Conservation (phyloP, 1,140 invertebrate genomes). For the Calycopis cecrops region DNA sequence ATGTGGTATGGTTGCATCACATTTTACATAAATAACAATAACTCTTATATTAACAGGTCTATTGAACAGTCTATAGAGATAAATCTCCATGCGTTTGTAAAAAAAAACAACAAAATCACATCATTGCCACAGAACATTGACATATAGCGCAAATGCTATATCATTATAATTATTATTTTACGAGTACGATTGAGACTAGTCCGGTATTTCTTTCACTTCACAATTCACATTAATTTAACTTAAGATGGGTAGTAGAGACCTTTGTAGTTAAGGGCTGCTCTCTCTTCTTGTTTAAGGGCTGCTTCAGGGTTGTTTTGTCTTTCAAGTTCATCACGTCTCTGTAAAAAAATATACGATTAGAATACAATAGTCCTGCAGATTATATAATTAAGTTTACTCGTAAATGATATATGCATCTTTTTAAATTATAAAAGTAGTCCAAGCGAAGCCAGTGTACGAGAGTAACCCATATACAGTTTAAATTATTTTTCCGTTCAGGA, state of each 20-base stretch:
- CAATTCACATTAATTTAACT: slow-evolving; percentile 26
- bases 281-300: slow-evolving; percentile 72
- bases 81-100: neutral
- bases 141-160: neutral
- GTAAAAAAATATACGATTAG: slow-evolving; percentile 22
- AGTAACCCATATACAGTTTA: too few relatives aligned
- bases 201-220: slow-evolving; percentile 19
- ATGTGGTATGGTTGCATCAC: neutral
- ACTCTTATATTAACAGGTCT: neutral
- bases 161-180: slow-evolving; percentile 4
- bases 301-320: slow-evolving; percentile 74
- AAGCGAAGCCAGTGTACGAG: too few relatives aligned
- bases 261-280: slow-evolving; percentile 74
- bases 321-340: slow-evolving; percentile 72
- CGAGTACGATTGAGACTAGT: slow-evolving; percentile 6
- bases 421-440: too few relatives aligned
- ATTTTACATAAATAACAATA: slow-evolving; percentile 8
- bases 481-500: too few relatives aligned
- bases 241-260: slow-evolving; percentile 74
- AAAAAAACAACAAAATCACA: slow-evolving; percentile 7
- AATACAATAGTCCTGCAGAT: too few relatives aligned
- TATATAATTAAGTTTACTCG: too few relatives aligned
- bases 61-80: neutral
- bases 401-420: too few relatives aligned
- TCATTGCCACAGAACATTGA: neutral